phyloP scores from a whole-genome alignment of 2,113 vertebrate genomes.

The Cisticola juncidis region DNA sequence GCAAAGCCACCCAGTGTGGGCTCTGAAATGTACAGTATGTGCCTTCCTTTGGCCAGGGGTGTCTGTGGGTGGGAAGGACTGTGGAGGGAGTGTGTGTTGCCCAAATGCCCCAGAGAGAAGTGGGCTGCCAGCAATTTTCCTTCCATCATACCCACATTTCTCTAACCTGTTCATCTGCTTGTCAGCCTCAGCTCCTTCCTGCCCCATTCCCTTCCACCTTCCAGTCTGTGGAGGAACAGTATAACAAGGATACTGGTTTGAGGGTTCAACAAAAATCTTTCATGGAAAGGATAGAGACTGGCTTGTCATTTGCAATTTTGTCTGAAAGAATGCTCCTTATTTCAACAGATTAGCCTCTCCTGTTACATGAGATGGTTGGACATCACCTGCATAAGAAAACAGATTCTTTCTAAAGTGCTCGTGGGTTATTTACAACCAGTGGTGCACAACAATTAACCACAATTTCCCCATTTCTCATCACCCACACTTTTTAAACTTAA shows the following conservation, averaged over 20 bases:
- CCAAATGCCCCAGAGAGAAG: neutral
- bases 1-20: neutral
- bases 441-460: neutral
- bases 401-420: neutral
- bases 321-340: neutral
- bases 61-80: too few species aligned
- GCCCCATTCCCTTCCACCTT: neutral
- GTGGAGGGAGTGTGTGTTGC: rapidly evolving
- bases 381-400: neutral
- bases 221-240: rapidly evolving
- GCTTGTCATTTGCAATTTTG: neutral
- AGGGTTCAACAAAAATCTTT: neutral
- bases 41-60: neutral
- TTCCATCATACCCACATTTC: neutral
- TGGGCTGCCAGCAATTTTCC: neutral
- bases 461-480: neutral
- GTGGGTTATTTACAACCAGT: neutral
- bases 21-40: neutral
- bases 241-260: neutral
- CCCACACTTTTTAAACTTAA: neutral
- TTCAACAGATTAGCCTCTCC: neutral
- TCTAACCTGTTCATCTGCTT: neutral
- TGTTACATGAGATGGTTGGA: neutral
- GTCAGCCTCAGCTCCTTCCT: neutral
- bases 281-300: neutral